phyloP scores from a whole-genome alignment of 1,140 invertebrate species.

The Paraescarpia echinospica region DNA sequence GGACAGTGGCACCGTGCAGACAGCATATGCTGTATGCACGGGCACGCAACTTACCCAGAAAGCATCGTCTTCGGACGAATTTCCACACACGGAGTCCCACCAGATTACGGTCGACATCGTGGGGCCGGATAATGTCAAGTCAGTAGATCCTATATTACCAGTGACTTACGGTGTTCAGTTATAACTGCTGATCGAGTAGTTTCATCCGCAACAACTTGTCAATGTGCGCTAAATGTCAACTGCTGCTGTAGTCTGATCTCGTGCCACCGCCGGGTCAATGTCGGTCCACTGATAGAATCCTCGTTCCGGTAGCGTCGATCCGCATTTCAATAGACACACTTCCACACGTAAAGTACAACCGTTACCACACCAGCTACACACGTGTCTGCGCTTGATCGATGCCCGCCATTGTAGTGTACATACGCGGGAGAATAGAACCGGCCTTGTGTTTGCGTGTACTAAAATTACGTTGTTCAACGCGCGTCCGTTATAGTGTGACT shows the following conservation, averaged over 20 bases:
- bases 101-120: slow-evolving; percentile 5
- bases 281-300: neutral
- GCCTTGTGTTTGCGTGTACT: neutral
- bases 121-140: neutral
- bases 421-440: neutral
- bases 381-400: neutral
- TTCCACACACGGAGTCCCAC: slow-evolving; percentile 13
- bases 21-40: neutral
- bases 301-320: neutral
- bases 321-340: too few relatives aligned
- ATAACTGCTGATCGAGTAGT: neutral
- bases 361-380: neutral
- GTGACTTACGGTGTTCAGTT: neutral
- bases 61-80: neutral
- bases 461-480: neutral
- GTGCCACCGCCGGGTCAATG: neutral
- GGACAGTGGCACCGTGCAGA: too few relatives aligned
- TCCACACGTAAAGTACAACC: too few relatives aligned
- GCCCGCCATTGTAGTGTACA: neutral
- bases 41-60: slow-evolving; percentile 1
- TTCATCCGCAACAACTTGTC: neutral
- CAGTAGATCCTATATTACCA: neutral
- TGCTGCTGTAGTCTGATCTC: neutral
- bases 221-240: neutral
- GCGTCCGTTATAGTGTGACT: neutral